Conservation (phyloP, 2,797 vertebrate genomes). For the Melanotaenia trifasciata region DNA sequence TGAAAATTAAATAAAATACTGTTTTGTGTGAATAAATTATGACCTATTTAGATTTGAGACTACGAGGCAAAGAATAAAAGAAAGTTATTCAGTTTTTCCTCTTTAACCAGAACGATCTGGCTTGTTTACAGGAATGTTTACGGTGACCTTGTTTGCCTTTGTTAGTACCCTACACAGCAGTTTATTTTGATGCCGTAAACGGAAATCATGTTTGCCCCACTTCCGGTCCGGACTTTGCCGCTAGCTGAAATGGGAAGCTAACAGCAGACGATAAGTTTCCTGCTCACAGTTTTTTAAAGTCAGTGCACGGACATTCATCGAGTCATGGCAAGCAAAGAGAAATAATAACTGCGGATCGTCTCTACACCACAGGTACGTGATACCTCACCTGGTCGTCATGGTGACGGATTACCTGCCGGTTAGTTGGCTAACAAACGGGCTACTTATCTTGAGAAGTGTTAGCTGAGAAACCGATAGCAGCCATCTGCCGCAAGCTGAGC, state of each 20-base stretch:
- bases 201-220: slow-evolving; percentile 19
- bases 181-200: slow-evolving; percentile 49
- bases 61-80: too few relatives aligned
- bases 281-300: slow-evolving; percentile 38
- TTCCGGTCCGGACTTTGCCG: not conserved
- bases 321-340: slow-evolving; percentile 52
- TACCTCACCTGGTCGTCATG: not conserved
- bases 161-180: not conserved
- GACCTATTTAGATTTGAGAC: too few relatives aligned
- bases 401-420: slow-evolving; percentile 28
- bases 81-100: too few relatives aligned
- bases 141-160: too few relatives aligned
- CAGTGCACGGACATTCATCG: not conserved
- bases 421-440: slow-evolving; percentile 18
- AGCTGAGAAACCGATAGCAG: slow-evolving; percentile 30
- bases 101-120: too few relatives aligned
- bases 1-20: too few relatives aligned
- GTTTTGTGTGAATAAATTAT: too few relatives aligned
- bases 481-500: slow-evolving; percentile 18
- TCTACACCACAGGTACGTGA: slow-evolving; percentile 59
- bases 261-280: slow-evolving; percentile 68
- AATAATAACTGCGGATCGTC: slow-evolving; percentile 35
- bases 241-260: slow-evolving; percentile 55
- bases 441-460: slow-evolving; percentile 45
- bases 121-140: too few relatives aligned